Evolutionary conservation across 2,888 invertebrate genomes (phyloP), one percentile per base, ranked within the genome.

Genomic region (Phyllotreta striolata): DNA sequence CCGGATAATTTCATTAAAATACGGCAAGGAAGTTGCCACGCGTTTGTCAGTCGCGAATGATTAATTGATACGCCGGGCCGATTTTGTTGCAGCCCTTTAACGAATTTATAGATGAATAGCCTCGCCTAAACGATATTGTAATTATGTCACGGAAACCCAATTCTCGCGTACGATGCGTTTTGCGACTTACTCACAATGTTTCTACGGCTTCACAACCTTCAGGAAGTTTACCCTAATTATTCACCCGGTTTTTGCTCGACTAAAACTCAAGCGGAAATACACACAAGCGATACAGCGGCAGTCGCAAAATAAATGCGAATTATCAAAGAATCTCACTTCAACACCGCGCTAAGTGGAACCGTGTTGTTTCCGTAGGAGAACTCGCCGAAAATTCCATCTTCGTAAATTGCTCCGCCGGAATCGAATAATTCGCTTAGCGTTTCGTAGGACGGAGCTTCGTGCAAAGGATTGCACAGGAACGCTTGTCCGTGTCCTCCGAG

Each of bases 401-500:
- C 83, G 73, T 87, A 85, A 0, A 89, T 80, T 58, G 88, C 85
- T 9, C 89, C 89, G 0, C 87, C 88, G 59, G 84, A 82, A 74
- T 92, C 91, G 65, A 92, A 81, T 35, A 92, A 83, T 67, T 86
- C 85, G 61, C 87, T 85, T 46, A 92, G 79, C 9, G 87, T 85
- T 37, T 82, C 82, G 75, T 88, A 92, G 66, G 89, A 84, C 0
- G 88, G 87, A 62, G 86, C 81, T 67, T 87, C 89, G 82, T 90
- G 88, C 43, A 93, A 82, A 0, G 91, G 88, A 61, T 89, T 87
- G 73, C 92, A 93, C 0, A 92, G 81, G 73, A 91, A 86, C 62
- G 88, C 85, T 80, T 89, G 87, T 10, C 87, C 87, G 74, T 90
- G 89, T 12, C 87, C 88, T 10, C 89, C 87, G 55, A 88, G 77